Conservation (phyloP, 2,888 invertebrate species). For the Ophion slaviceki region DNA sequence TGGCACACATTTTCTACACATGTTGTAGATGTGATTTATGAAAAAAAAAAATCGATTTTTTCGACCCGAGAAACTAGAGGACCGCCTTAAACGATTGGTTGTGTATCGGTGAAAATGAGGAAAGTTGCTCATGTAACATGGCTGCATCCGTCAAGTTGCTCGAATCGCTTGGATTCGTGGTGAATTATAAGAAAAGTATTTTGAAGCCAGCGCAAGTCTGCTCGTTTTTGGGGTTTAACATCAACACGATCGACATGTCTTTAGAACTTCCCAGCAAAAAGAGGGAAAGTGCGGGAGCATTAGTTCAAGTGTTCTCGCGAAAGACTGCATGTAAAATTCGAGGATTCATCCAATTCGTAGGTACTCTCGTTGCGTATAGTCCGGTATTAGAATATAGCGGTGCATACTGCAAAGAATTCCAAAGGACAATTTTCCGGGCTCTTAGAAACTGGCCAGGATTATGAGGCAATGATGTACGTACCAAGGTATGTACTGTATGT, state of each 20-base stretch:
- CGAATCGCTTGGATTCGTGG: conserved; percentile 43
- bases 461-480: conserved; percentile 50
- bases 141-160: conserved; percentile 31
- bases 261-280: conserved; percentile 55
- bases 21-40: too few relatives aligned
- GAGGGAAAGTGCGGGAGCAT: conserved; percentile 4
- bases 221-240: conserved; percentile 53
- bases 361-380: conserved; percentile 13
- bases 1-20: too few relatives aligned
- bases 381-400: conserved; percentile 51
- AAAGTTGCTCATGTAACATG: conserved; percentile 38
- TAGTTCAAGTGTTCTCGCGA: conserved; percentile 28
- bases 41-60: too few relatives aligned
- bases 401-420: conserved; percentile 40
- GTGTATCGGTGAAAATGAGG: conserved; percentile 30
- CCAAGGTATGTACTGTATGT: background rate
- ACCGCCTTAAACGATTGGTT: conserved; percentile 51
- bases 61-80: too few relatives aligned
- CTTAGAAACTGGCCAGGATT: conserved; percentile 40
- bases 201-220: conserved; percentile 38
- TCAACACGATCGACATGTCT: conserved; percentile 36
- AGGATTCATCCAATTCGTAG: conserved; percentile 52
- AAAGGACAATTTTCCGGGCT: conserved; percentile 38
- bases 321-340: conserved; percentile 43
- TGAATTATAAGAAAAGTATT: conserved; percentile 50